These are phyloP conservation scores for Neodiprion virginianus DNA, from an alignment of 1,140 invertebrate species.

Conservation along the genomic window DNA sequence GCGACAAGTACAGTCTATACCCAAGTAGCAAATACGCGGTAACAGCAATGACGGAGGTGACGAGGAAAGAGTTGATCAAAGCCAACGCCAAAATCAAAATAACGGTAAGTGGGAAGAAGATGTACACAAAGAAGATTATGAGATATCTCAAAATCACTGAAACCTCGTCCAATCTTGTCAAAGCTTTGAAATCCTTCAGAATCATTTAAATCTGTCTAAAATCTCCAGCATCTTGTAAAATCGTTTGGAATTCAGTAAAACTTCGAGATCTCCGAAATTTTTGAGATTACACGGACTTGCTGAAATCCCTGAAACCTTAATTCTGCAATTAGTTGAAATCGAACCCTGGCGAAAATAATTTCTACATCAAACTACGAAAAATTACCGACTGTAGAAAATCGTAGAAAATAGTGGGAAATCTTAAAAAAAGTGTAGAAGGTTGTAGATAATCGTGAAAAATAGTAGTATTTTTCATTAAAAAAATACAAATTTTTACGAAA, in stretches of 20 bases:
- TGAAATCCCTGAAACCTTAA: too few species aligned
- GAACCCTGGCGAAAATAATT: too few species aligned
- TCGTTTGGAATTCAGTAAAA: neutral
- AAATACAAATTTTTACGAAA: too few species aligned
- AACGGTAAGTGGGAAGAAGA: slow-evolving; percentile 39
- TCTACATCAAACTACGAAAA: too few species aligned
- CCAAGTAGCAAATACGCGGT: slow-evolving; percentile 62
- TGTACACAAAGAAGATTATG: neutral
- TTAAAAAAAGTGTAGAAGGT: too few species aligned
- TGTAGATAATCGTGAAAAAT: too few species aligned
- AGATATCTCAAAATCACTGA: too few species aligned
- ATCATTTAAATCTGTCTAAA: neutral
- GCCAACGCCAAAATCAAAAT: slow-evolving; percentile 43
- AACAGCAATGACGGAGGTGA: slow-evolving; percentile 59
- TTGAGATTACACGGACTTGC: neutral
- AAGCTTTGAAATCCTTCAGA: neutral
- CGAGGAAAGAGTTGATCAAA: slow-evolving; percentile 56
- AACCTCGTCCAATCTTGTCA: neutral
- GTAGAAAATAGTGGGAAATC: too few species aligned
- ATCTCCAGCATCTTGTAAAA: neutral
- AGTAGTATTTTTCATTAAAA: too few species aligned
- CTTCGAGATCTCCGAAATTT: neutral
- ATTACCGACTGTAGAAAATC: too few species aligned
- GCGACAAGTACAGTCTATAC: slow-evolving; percentile 41
- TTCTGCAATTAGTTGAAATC: too few species aligned